Base-by-base conservation (phyloP, 2,113 vertebrate genomes). In the Ancistrus triradiatus region DNA sequence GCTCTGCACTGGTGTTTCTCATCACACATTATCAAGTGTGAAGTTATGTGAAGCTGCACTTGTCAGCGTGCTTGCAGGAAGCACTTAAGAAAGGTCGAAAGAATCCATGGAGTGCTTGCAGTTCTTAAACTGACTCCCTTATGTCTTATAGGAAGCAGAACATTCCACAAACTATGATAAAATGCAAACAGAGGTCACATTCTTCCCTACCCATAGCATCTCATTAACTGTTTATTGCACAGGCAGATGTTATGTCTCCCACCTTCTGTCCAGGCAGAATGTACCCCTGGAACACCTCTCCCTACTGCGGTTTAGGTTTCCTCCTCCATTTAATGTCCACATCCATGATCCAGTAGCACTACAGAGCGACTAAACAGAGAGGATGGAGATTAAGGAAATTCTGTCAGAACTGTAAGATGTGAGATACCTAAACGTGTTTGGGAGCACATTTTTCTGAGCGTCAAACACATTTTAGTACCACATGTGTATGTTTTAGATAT, bases 181-280 rank as follows among this genome's bases (percentile, higher is more conserved):
- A 64, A 35, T 4, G 17, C n/a, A 49, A 50, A 21, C 56, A 62
- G 25, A 72, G 53, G 59, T 56, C 63, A 57, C 56, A 74, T 72
- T 68, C 59, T 35, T 48, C 6, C 7, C 53, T 11, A n/a, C n/a
- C n/a, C 13, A 73, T 59, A 24, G 7, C 35, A 40, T 58, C 33
- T 69, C 18, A 67, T 57, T 63, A 67, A 59, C 44, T 17, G 42
- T 40, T 53, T 15, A 31, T 58, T 53, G 37, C 46, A 62, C 43
- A 42, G 21, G 33, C 64, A 62, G 44, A 44, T 58, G 55, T 55
- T 50, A 27, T 33, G 22, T 9, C 27, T 35, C 15, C 48, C 35
- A 50, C 57, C 51, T 60, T 21, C 27, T 63, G 17, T 37, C 9
- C 33, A 40, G 31, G 31, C 31, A 44, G 0, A 25, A 8, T 11